Conservation (phyloP, 2,113 vertebrate genomes). For the Percina caprodes region DNA sequence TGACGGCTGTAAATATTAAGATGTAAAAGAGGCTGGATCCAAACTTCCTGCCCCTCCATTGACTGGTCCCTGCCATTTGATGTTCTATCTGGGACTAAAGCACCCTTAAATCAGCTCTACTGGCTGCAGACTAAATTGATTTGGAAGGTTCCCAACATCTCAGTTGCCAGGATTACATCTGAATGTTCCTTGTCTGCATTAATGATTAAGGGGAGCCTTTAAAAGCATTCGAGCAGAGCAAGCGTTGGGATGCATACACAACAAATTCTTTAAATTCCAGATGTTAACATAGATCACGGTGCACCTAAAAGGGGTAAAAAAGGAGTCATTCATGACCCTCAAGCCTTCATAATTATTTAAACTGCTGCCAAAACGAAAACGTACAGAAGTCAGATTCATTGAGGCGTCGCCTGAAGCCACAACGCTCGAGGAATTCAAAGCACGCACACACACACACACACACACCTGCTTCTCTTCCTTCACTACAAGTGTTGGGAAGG, state of each 20-base stretch:
- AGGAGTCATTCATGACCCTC: conserved; percentile 23
- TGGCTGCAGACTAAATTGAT: conserved; percentile 40
- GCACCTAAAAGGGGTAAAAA: conserved; percentile 23
- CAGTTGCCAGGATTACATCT: conserved; percentile 42
- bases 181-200: conserved; percentile 41
- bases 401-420: conserved; percentile 25
- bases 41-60: background rate
- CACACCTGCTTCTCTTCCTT: conserved; percentile 8
- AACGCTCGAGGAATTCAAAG: conserved; percentile 2
- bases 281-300: background rate
- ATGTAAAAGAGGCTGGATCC: background rate
- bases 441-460: too few relatives aligned
- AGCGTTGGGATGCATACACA: background rate
- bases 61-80: conserved; percentile 14
- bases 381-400: conserved; percentile 6
- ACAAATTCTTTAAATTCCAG: conserved; percentile 35
- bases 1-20: background rate
- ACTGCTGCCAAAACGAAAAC: conserved; percentile 27
- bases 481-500: background rate
- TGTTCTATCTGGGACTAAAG: conserved; percentile 16
- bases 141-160: conserved; percentile 51
- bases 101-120: conserved; percentile 29
- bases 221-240: conserved; percentile 27
- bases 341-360: conserved; percentile 33
- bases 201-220: conserved; percentile 40